Evolutionary conservation across 2,888 invertebrate genomes (phyloP), one percentile per base, ranked within the genome.

Genomic region (Hedychridium roseum): DNA sequence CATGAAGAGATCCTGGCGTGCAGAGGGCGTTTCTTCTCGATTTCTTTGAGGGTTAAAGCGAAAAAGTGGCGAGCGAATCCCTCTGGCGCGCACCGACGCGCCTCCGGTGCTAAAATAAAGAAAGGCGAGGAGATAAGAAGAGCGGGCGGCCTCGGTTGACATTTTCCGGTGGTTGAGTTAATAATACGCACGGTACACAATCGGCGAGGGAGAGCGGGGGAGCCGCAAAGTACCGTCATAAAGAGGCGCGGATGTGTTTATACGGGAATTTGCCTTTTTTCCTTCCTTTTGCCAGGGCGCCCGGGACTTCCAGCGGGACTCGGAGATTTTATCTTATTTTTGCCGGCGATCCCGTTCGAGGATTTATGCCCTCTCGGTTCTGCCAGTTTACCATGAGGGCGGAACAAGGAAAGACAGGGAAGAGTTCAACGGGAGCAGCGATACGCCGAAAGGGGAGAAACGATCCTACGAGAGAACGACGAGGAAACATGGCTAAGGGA

Each of bases 121-220:
- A 68, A 64, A 61, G 64, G 66, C 64, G 60, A 68, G 54, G 60
- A 70, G 74, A 72, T 71, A 73, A 74, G 70, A 57, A 60, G 50
- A 63, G 62, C 59, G 43, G 63, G 61, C 66, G 64, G 62, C 67
- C 59, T 71, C 69, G 50, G 68, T 75, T 75, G 76, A 78, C 74
- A 74, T 77, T 76, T 78, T 76, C 75, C 74, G 70, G 73, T 73
- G 76, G 74, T 76, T 76, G 74, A 75, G 73, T 77, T 77, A 75
- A 78, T 78, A 78, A 78, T 74, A 68, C 74, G 73, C 65, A 61
- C 58, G 60, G 77, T 74, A 76, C 73, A 76, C 74, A 74, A 61
- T 56, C 57, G 35, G 36, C 40, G 50, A 31, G 40, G 28, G 14
- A 43, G 57, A 60, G 51, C 59, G 51, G 50, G 49, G 61, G 63